Base-by-base conservation (phyloP, 92 coral and sea anemone species). In the Bergia puertoricense region DNA sequence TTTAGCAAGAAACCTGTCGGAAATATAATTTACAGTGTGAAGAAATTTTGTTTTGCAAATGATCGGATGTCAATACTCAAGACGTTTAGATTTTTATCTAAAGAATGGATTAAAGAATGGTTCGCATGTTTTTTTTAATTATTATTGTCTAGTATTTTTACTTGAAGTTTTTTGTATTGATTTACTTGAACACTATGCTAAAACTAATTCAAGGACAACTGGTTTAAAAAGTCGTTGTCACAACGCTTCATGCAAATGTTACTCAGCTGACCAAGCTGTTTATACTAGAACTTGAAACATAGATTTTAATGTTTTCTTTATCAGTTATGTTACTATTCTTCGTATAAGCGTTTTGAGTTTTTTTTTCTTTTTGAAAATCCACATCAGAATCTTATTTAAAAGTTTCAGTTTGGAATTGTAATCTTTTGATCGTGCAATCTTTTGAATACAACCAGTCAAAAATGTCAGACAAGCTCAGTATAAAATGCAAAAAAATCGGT, bases 261-360 rank as follows among this genome's bases (percentile, higher is more conserved):
- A 18, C 69, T 62, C n/a, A 16, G 30, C 69, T 0, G 23, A 36
- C 23, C 11, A 40, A 62, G 69, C 30, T 62, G 69, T 62, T 62
- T 62, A 62, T 39, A 76, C 44, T n/a, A 20, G 15, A 76, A 76
- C 44, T 76, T 76, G 79, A 76, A 76, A 41, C 45, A 76, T 41
- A 40, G 44, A 6, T 76, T 14, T 45, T 72, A 42, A 76, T 16
- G 6, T 41, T 20, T 76, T 42, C 23, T 22, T 76, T 23, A 42
- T 15, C 77, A 54, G 59, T 54, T 54, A 16, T 76, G 48, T 42
- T 72, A 11, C 79, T 15, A 5, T 41, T 62, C 6, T 62, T 62
- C 69, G 8, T 8, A 62, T 14, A 62, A 16, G 69, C 13, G 30
- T 15, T 13, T 62, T 62, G 4, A 7, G 4, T 62, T 57, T 3